phyloP scores from a whole-genome alignment of 1,140 invertebrate species.

The Drosophila pectinifera region DNA sequence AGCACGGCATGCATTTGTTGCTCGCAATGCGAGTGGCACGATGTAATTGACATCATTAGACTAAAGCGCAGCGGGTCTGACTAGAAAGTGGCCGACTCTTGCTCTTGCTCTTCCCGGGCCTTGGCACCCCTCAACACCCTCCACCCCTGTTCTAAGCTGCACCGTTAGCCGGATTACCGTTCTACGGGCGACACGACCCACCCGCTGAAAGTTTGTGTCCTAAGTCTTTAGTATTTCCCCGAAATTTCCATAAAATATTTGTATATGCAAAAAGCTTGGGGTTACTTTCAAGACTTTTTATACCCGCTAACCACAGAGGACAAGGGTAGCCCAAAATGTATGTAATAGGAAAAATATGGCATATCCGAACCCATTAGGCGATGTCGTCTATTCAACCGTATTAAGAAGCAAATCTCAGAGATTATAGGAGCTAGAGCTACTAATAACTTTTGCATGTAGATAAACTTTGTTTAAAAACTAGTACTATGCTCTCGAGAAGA shows the following conservation, averaged over 20 bases:
- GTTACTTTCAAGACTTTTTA: no score
- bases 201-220: constrained; percentile 34
- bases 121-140: constrained; percentile 25
- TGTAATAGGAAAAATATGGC: no score
- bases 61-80: constrained; percentile 70
- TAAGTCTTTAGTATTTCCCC: constrained; percentile 30
- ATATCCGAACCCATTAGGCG: no score
- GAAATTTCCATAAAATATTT: constrained; percentile 22
- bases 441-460: no score
- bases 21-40: constrained; percentile 77
- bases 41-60: constrained; percentile 83
- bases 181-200: constrained; percentile 14
- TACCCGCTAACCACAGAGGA: no score
- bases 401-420: no score
- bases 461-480: no score
- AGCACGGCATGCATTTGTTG: constrained; percentile 75
- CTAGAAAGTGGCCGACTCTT: constrained; percentile 69
- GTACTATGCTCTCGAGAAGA: no score
- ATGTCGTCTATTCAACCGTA: no score
- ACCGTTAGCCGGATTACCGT: constrained; percentile 38
- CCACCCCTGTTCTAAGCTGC: constrained; percentile 28
- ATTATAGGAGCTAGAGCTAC: no score
- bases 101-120: constrained; percentile 18
- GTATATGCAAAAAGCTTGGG: background rate
- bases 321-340: no score